phyloP scores from a whole-genome alignment of 92 coral and sea anemone genomes.

The Zoanthus sansibaricus region DNA sequence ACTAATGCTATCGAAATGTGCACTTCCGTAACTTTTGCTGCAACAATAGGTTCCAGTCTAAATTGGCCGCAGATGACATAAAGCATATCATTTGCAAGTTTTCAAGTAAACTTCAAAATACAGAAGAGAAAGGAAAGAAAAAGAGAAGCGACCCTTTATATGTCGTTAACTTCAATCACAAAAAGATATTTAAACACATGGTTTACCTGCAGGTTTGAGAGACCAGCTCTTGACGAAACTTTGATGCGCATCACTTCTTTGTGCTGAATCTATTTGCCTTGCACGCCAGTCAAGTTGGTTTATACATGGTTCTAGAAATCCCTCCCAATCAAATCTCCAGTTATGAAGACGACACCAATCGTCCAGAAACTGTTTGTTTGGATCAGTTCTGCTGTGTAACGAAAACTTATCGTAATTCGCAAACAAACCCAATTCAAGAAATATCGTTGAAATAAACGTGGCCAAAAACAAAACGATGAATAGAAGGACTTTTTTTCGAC shows the following conservation, averaged over 20 bases:
- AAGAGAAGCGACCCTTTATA: too few species aligned
- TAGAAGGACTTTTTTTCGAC: neutral
- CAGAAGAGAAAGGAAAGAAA: too few species aligned
- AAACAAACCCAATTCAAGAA: neutral
- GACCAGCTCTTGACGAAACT: constrained; percentile 58
- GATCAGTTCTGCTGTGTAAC: neutral
- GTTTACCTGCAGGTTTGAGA: constrained; percentile 56
- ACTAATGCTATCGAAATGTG: too few species aligned
- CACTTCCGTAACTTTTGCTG: too few species aligned
- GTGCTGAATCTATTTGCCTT: constrained; percentile 35
- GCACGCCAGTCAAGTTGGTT: constrained; percentile 55
- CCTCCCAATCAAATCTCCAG: constrained; percentile 67
- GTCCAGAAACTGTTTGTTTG: constrained; percentile 21
- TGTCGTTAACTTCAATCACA: neutral
- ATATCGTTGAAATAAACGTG: neutral
- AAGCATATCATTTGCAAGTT: too few species aligned
- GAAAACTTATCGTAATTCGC: neutral
- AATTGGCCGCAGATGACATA: too few species aligned
- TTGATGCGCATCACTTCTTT: constrained; percentile 49
- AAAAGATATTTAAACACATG: neutral
- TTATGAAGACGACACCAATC: constrained; percentile 70
- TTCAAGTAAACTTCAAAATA: too few species aligned
- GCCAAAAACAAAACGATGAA: neutral
- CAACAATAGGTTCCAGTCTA: too few species aligned
- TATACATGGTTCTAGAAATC: constrained; percentile 50